Conservation (phyloP, 2,797 vertebrate genomes). For the Fistularia commersonii region DNA sequence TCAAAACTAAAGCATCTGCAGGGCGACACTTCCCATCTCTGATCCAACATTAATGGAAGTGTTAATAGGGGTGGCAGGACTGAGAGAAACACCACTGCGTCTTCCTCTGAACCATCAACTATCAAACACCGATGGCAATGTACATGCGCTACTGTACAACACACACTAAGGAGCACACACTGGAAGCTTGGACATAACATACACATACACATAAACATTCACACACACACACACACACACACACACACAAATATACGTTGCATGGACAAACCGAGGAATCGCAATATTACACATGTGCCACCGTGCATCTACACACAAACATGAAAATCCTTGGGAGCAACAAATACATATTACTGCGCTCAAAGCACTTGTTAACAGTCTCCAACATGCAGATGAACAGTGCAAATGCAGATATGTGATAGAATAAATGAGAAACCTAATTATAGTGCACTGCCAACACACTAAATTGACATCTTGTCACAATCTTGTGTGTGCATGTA, state of each 20-base stretch:
- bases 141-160: background rate
- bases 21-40: conserved; percentile 55
- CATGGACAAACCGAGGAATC: conserved; percentile 1
- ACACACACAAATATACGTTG: conserved; percentile 2
- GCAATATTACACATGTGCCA: background rate
- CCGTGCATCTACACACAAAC: conserved; percentile 8
- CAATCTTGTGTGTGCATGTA: conserved; percentile 27
- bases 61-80: conserved; percentile 55
- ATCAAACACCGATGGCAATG: background rate
- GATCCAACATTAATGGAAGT: conserved; percentile 56
- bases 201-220: background rate
- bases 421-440: conserved; percentile 20
- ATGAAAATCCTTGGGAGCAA: conserved; percentile 12
- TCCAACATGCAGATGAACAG: conserved; percentile 20
- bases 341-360: conserved; percentile 27
- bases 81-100: conserved; percentile 36
- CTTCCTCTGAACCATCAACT: background rate
- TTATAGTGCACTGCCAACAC: conserved; percentile 19
- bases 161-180: background rate
- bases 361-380: conserved; percentile 15
- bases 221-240: conserved; percentile 1
- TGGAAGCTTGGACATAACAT: background rate
- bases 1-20: conserved; percentile 43
- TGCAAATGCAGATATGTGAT: conserved; percentile 15
- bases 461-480: conserved; percentile 26